A percentile compares a stretch with the other conserved stretches of the same genome.
Evolutionary conservation across 1,140 invertebrate species (phyloP).

Genomic region (Varroa destructor): DNA sequence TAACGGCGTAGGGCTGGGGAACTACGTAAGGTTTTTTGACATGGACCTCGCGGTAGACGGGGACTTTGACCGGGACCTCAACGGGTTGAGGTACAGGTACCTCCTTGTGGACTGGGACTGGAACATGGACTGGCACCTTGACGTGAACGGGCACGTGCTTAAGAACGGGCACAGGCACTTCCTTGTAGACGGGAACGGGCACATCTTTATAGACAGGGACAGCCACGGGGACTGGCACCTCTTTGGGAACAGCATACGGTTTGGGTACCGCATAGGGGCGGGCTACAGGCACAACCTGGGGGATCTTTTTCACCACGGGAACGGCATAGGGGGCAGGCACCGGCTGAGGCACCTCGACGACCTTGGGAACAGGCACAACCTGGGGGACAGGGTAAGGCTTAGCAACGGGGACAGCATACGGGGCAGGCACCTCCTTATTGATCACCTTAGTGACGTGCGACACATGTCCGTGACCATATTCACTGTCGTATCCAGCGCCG

Average conservation of each 20-base stretch:
- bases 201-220: slow-evolving; percentile 25
- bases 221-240: slow-evolving; percentile 16
- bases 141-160: slow-evolving; percentile 26
- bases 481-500: neutral
- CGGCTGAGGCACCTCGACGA: slow-evolving; percentile 21
- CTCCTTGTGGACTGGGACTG: slow-evolving; percentile 20
- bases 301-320: slow-evolving; percentile 25
- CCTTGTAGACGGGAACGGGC: slow-evolving; percentile 26
- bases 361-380: slow-evolving; percentile 19
- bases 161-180: slow-evolving; percentile 18
- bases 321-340: slow-evolving; percentile 3
- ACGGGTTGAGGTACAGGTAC: slow-evolving; percentile 5
- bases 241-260: slow-evolving; percentile 19
- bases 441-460: slow-evolving; percentile 24
- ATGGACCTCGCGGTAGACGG: slow-evolving; percentile 27
- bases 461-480: slow-evolving; percentile 2
- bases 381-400: slow-evolving; percentile 18
- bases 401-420: slow-evolving; percentile 12
- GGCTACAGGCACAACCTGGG: slow-evolving; percentile 7
- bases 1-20: slow-evolving; percentile 17
- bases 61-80: slow-evolving; percentile 19
- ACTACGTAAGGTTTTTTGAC: slow-evolving; percentile 17
- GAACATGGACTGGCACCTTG: slow-evolving; percentile 12
- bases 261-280: slow-evolving; percentile 15
- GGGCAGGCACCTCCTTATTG: slow-evolving; percentile 23